Evolutionary conservation across 2,888 invertebrate genomes (phyloP), one percentile per base, ranked within the genome.

Genomic region (Ormia ochracea): DNA sequence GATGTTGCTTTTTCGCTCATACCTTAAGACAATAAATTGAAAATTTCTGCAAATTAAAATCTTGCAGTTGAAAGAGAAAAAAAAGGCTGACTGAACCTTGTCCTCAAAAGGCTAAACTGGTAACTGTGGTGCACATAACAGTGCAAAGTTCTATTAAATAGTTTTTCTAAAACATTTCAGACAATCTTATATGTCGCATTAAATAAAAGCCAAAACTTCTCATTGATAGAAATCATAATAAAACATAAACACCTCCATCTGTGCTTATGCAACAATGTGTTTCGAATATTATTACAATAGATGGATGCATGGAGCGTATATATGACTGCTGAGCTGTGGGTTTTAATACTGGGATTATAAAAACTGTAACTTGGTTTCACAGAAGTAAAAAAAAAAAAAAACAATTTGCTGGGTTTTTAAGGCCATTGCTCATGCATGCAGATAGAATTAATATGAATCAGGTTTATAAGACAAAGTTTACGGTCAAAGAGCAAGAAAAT

Each of bases 401-500:
- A 28, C 12, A 36, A 4, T 7, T 23, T 41, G 36, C 36, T 38
- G 36, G 10, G 19, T 45, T 23, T 9, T 41, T 41, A 41, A 63
- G 63, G 69, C 76, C 56, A 77, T 50, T 48, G 10, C 45, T 63
- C 69, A 54, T 70, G 70, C 76, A 70, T 48, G 48, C 38, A 56
- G 54, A 41, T 63, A 26, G n/a, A 28, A 10, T 31, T 48, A 54
- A 69, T 48, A 54, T 48, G 38, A 74, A 31, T 14, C 45, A 28
- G 36, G 19, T 45, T 54, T 23, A 33, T 14, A 68, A 75, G 33
- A 58, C 69, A 76, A 77, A 80, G 76, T 80, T 80, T 76, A 80
- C 73, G 80, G 80, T 80, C 80, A 77, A 80, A 80, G 80, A 80
- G 76, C 76, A 80, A 63, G 21, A 52, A 65, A 48, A 45, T 63